These are phyloP conservation scores for Incurvaria masculella DNA, from an alignment of 2,888 invertebrate species.

Conservation along the genomic window DNA sequence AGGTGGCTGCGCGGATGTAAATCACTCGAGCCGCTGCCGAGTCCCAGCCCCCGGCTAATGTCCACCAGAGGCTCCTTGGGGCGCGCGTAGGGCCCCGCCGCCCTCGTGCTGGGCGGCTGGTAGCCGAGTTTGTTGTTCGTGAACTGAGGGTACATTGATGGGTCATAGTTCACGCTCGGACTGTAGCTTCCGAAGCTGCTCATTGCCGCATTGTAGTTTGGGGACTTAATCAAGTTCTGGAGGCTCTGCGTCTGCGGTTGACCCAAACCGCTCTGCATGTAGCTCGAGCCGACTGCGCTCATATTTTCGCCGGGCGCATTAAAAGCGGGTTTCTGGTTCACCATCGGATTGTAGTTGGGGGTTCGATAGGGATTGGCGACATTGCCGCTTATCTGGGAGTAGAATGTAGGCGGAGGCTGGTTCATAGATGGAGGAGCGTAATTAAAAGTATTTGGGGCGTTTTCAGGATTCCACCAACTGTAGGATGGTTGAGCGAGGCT, in stretches of 20 bases:
- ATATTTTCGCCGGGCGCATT: constrained; percentile 20
- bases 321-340: constrained; percentile 15
- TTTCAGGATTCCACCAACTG: constrained; percentile 41
- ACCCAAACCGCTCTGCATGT: constrained; percentile 25
- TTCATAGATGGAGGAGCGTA: constrained; percentile 23
- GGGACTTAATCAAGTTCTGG: constrained; percentile 33
- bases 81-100: constrained; percentile 2
- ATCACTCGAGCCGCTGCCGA: neutral
- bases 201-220: constrained; percentile 36
- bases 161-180: constrained; percentile 33
- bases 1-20: neutral
- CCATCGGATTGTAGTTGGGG: constrained; percentile 22
- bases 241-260: constrained; percentile 34
- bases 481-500: constrained; percentile 23
- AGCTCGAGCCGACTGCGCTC: constrained; percentile 22
- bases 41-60: neutral
- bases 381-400: constrained; percentile 20
- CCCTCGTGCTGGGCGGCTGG: constrained; percentile 28
- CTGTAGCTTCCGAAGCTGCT: constrained; percentile 32
- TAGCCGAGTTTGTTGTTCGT: constrained; percentile 27
- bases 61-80: neutral
- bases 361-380: constrained; percentile 26
- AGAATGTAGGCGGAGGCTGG: constrained; percentile 32
- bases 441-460: constrained; percentile 23
- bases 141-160: constrained; percentile 46